Evolutionary conservation across 2,113 vertebrate genomes (phyloP).

Genomic region (Rattus rattus): DNA sequence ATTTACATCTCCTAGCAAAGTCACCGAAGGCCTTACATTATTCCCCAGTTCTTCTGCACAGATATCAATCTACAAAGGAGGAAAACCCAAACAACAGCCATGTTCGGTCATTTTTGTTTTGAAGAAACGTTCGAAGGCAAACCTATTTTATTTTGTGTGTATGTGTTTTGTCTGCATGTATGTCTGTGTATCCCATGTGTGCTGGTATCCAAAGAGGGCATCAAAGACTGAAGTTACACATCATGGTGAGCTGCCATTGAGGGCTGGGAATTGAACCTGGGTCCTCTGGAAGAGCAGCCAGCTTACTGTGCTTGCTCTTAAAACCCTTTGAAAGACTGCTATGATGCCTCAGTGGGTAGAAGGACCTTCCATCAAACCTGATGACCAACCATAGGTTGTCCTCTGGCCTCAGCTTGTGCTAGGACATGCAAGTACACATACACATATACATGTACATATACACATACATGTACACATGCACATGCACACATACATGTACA

Average conservation of each 20-base stretch:
- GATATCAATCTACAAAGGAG: conserved; percentile 91
- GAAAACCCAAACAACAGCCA: not conserved
- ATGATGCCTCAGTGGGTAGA: not conserved
- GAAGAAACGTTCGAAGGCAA: not conserved
- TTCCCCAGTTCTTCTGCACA: conserved; percentile 98
- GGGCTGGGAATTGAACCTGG: not conserved
- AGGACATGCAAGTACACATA: not conserved
- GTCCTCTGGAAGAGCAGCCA: not conserved
- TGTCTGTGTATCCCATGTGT: not conserved
- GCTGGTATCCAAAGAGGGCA: not conserved
- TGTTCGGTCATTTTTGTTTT: not conserved
- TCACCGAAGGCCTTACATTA: conserved; percentile 92
- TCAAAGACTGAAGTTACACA: not conserved
- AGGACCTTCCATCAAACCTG: not conserved
- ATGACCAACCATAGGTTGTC: not conserved
- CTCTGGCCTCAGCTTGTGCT: not conserved
- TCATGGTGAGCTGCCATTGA: not conserved
- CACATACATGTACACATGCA: not conserved
- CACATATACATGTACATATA: not conserved
- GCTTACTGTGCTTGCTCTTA: not conserved
- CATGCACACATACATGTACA: no score
- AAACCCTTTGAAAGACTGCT: conserved; percentile 4
- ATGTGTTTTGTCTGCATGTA: not conserved
- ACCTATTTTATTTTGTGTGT: not conserved
- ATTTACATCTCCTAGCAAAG: conserved; percentile 93